Evolutionary conservation across 2,888 invertebrate species (phyloP).

Genomic region (Amphipyra berbera): DNA sequence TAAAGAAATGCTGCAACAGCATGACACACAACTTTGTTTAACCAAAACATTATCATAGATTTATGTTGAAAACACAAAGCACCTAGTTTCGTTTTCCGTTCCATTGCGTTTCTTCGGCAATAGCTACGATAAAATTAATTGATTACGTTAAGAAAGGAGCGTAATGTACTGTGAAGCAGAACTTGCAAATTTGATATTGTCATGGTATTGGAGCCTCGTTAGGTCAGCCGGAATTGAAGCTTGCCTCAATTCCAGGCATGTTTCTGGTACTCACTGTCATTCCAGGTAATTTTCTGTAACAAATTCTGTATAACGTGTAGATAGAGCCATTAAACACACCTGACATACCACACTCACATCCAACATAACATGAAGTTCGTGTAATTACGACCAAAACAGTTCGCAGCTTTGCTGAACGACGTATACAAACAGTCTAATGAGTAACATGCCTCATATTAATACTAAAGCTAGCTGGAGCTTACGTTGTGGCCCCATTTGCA

Average conservation of each 20-base stretch:
- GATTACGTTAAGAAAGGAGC: conserved; percentile 37
- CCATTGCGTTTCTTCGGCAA: conserved; percentile 35
- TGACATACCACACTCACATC: background rate
- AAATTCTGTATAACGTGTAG: too few species aligned
- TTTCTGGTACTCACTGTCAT: too few species aligned
- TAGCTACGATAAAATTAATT: conserved; percentile 46
- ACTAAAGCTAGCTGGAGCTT: conserved; percentile 34
- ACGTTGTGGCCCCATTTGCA: conserved; percentile 51
- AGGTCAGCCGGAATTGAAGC: conserved; percentile 17
- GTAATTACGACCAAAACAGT: conserved; percentile 27
- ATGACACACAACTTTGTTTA: conserved; percentile 42
- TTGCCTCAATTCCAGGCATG: conserved; percentile 3
- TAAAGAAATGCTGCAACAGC: conserved; percentile 28
- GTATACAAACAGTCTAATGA: conserved; percentile 31
- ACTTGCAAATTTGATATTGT: conserved; percentile 35
- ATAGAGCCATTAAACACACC: too few species aligned
- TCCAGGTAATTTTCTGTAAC: too few species aligned
- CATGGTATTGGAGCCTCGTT: conserved; percentile 27
- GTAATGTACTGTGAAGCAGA: conserved; percentile 40
- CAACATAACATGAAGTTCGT: conserved; percentile 24
- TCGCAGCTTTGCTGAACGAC: conserved; percentile 39
- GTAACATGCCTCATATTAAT: conserved; percentile 37
- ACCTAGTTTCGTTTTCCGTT: conserved; percentile 38
- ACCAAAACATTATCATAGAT: conserved; percentile 19
- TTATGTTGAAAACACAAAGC: conserved; percentile 29